These are phyloP conservation scores for Holotrichia oblita DNA, from an alignment of 1,140 invertebrate genomes.

Conservation along the genomic window DNA sequence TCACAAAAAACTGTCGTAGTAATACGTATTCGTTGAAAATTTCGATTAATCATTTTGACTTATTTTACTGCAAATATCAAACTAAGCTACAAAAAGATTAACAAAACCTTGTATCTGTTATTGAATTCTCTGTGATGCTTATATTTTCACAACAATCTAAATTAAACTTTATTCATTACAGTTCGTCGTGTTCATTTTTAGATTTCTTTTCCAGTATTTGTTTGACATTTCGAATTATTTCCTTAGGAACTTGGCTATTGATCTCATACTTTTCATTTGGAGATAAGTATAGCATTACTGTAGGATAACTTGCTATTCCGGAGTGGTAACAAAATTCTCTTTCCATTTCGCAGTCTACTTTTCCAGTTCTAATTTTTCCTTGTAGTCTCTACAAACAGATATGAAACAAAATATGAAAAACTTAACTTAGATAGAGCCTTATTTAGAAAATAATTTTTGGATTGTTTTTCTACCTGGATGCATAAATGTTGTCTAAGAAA, in stretches of 20 bases:
- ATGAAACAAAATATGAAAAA: conserved; percentile 25
- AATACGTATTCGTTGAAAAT: not conserved
- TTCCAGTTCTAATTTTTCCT: conserved; percentile 77
- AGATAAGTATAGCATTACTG: conserved; percentile 62
- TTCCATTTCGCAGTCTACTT: conserved; percentile 84
- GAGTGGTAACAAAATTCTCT: conserved; percentile 74
- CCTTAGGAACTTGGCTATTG: conserved; percentile 47
- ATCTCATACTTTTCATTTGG: conserved; percentile 52
- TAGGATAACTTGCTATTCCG: conserved; percentile 75
- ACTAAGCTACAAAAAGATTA: no score
- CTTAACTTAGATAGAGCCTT: no score
- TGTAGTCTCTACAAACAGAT: conserved; percentile 63
- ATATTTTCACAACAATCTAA: no score
- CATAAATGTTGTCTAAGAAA: no score
- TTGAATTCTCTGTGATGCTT: no score
- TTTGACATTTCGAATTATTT: conserved; percentile 50
- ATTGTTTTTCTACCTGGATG: no score
- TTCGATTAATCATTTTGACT: no score
- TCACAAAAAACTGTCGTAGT: not conserved
- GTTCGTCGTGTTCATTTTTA: not conserved
- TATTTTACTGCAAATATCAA: no score
- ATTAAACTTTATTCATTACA: not conserved
- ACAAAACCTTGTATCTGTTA: no score
- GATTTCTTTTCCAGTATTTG: not conserved
- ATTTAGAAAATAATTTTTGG: no score